A percentile compares a stretch with the other conserved stretches of the same genome.
phyloP scores from a whole-genome alignment of 2,888 invertebrate genomes.

The Acrocera orbiculus region DNA sequence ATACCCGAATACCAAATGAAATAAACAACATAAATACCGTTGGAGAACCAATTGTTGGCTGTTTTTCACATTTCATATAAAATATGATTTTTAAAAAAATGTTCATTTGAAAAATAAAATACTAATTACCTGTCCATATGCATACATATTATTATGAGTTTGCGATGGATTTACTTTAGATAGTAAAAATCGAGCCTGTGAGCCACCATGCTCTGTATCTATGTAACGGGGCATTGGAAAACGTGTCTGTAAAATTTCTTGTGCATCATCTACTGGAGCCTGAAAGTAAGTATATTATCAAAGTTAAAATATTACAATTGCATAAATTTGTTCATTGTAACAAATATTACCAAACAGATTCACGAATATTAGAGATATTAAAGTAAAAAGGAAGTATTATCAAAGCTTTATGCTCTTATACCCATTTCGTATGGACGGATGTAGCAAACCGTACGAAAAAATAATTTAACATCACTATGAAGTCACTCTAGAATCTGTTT shows the following conservation, averaged over 20 bases:
- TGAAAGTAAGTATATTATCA: constrained; percentile 30
- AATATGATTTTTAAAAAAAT: too few relatives aligned
- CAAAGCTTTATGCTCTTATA: too few relatives aligned
- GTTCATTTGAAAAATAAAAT: too few relatives aligned
- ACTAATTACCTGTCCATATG: constrained; percentile 56
- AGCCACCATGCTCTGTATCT: constrained; percentile 97
- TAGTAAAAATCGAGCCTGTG: constrained; percentile 93
- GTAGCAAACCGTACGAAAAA: too few relatives aligned
- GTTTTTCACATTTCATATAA: constrained; percentile 9
- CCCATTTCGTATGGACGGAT: too few relatives aligned
- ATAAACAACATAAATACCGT: constrained; percentile 26
- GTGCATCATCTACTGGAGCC: constrained; percentile 93
- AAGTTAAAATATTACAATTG: background rate
- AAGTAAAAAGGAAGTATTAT: background rate
- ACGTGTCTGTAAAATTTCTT: constrained; percentile 85
- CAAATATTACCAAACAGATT: too few relatives aligned
- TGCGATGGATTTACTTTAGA: constrained; percentile 99
- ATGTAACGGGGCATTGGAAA: constrained; percentile 99
- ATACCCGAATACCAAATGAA: too few relatives aligned
- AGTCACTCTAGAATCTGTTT: too few relatives aligned
- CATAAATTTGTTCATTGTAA: background rate
- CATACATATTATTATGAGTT: constrained; percentile 98
- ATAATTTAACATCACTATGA: too few relatives aligned
- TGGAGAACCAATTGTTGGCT: constrained; percentile 28
- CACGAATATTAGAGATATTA: too few relatives aligned